Base-by-base conservation (phyloP, 2,888 invertebrate species). In the Entomobrya proxima region DNA sequence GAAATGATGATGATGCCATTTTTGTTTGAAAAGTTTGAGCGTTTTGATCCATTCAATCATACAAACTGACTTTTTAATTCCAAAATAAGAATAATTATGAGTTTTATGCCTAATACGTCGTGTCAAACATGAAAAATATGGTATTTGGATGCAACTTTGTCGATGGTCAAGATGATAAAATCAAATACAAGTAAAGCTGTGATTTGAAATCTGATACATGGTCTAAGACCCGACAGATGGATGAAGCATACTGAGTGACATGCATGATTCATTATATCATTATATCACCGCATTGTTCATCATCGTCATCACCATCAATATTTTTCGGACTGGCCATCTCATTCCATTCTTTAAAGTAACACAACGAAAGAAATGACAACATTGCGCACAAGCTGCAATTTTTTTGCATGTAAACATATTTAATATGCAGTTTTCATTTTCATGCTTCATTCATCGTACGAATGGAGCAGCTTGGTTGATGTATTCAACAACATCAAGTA, bases 261-360 rank as follows among this genome's bases (percentile, higher is more conserved):
- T 80, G 80, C 80, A 80, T 80, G 80, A 80, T 80, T 80, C 80
- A 80, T 80, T 72, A 80, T 80, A 72, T 69, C 80, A 80, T 80
- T 80, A 80, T 80, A 80, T 72, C 69, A 80, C 55, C 80, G 32
- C 80, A 80, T 80, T 80, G 80, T 80, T 80, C 80, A 72, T 67
- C 79, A 67, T 64, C 64, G 21, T 21, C 64, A 37, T 18, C 64
- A 64, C 6, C 64, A 37, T 80, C 80, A 80, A 72, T 80, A 80
- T 80, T 79, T 67, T 79, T 47, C 30, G 47, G 32, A 52, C 50
- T 79, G 79, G 79, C 69, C 79, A 67, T 69, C 67, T 27, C 24
- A 40, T 35, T 11, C 21, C 55, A 37, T 35, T 32, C 47, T 69
- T 50, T 24, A 2, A 15, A 15, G 13, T 15, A 47, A 21, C 24